Base-by-base conservation (phyloP, 2,888 invertebrate genomes). In the Prosapia bicincta region DNA sequence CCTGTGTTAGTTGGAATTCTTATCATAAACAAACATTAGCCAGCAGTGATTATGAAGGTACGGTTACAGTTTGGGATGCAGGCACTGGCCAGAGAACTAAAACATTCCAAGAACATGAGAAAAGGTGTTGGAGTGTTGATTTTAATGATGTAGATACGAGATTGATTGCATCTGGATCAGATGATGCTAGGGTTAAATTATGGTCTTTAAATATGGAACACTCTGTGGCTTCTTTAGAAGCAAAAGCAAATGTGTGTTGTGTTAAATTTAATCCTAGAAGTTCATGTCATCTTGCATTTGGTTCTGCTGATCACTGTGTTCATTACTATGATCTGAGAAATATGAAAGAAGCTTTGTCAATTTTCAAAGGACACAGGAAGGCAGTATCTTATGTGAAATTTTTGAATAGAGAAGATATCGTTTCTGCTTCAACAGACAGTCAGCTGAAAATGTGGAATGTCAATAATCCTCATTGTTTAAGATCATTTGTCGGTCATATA, bases 281-380 rank as follows among this genome's bases (percentile, higher is more conserved):
- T 79, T 92, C 95, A 0, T 94, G 93, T 84, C 94, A 97, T 84
- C 88, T 98, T 77, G 96, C 97, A 0, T 97, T 97, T 86, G 97
- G 97, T 15, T 96, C 96, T n/a, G 97, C 98, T 26, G 97, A 98
- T 86, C 97, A 97, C 85, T 96, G 95, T 87, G 96, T 98, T 72
- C 96, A 98, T 85, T 97, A 97, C 84, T 98, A 97, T 85, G 98
- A 98, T 86, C 88, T 98, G 80, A 88, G 97, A 43, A 92, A 95
- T 80, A 91, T 94, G 83, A 90, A 93, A 76, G 91, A 92, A 79
- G 92, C 97, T 0, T 87, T 97, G 23, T 90, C 91, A 76, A 89
- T 96, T 13, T 94, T 97, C 84, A 91, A 92, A 81, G 96, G 97
- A 38, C 97, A 98, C 84, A 90, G 93, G 78, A 97, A 97, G 84